Percentiles rank a stretch among this genome's conserved stretches.
phyloP scores from a whole-genome alignment of 2,113 vertebrate genomes.

The Talpa occidentalis region DNA sequence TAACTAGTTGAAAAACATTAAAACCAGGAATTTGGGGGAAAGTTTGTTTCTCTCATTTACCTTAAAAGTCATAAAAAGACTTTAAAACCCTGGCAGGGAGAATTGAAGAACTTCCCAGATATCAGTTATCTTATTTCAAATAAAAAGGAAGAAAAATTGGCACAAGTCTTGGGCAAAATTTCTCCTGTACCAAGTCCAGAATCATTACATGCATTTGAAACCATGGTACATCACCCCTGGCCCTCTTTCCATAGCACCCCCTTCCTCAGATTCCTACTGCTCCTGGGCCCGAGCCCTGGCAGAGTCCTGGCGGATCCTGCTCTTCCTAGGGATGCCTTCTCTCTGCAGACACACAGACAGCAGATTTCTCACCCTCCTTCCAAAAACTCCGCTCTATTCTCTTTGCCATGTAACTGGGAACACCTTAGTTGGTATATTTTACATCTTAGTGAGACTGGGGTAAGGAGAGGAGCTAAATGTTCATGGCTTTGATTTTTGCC shows the following conservation, averaged over 20 bases:
- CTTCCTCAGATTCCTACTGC: background rate
- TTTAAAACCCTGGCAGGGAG: constrained; percentile 6
- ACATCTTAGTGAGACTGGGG: background rate
- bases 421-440: background rate
- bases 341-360: background rate
- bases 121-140: constrained; percentile 92
- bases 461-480: background rate
- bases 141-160: constrained; percentile 91
- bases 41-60: background rate
- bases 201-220: constrained; percentile 86
- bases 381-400: background rate
- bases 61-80: background rate
- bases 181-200: constrained; percentile 89
- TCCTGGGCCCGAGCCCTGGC: background rate
- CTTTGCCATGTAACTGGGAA: background rate
- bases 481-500: background rate
- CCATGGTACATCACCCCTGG: constrained; percentile 75
- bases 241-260: background rate
- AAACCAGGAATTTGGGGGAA: background rate
- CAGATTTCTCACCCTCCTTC: background rate
- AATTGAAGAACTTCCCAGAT: constrained; percentile 93
- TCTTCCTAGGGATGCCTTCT: background rate
- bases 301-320: background rate
- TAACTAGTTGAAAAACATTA: background rate
- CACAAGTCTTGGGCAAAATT: constrained; percentile 83